Evolutionary conservation across 2,888 invertebrate genomes (phyloP).

Genomic region (Dryomyza anilis): DNA sequence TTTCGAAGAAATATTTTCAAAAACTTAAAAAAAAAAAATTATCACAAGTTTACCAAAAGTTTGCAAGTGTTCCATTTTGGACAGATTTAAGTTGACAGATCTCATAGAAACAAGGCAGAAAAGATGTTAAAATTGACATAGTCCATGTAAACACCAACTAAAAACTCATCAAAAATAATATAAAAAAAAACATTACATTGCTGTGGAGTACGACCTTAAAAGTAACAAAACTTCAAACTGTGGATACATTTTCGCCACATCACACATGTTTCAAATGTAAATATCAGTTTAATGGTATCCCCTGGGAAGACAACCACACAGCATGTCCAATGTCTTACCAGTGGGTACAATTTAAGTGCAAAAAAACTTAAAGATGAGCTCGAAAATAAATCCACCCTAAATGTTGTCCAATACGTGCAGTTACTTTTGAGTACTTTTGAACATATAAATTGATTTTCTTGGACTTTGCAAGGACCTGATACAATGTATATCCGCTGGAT

Average conservation of each 20-base stretch:
- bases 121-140: conserved; percentile 6
- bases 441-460: conserved; percentile 25
- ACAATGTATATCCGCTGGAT: too few species aligned
- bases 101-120: background rate
- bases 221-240: conserved; percentile 1
- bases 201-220: conserved; percentile 21
- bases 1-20: too few species aligned
- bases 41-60: too few species aligned
- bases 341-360: conserved; percentile 12
- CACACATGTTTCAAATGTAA: conserved; percentile 28
- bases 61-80: too few species aligned
- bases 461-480: conserved; percentile 15
- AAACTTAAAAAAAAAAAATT: too few species aligned
- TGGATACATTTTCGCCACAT: conserved; percentile 22
- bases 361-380: conserved; percentile 13
- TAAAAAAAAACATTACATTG: background rate
- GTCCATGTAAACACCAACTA: conserved; percentile 5
- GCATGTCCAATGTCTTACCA: too few species aligned
- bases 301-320: conserved; percentile 14
- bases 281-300: conserved; percentile 29
- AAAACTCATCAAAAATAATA: conserved; percentile 17
- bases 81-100: too few species aligned
- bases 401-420: background rate
- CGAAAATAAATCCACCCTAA: background rate
- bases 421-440: conserved; percentile 6